Evolutionary conservation across 2,113 vertebrate species (phyloP).

Genomic region (Tauraco erythrolophus): DNA sequence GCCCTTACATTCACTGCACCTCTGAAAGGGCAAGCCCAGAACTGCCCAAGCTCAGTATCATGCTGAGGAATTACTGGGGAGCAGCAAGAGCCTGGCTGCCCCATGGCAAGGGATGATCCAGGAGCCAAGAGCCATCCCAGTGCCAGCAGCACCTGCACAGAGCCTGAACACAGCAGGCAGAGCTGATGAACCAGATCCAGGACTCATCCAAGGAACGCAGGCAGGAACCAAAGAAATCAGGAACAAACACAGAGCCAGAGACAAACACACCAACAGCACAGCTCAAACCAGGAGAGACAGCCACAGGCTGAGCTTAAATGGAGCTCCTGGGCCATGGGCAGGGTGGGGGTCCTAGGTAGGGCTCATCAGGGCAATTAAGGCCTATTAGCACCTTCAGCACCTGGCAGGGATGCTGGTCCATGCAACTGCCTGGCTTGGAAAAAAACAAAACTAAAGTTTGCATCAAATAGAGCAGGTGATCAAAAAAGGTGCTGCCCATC

Average conservation of each 20-base stretch:
- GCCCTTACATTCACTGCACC: background rate
- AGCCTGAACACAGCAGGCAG: background rate
- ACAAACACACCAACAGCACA: background rate
- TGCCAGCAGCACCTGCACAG: rapidly evolving
- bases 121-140: background rate
- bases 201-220: background rate
- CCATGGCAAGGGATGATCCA: background rate
- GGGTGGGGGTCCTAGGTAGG: background rate
- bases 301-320: background rate
- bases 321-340: background rate
- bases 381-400: background rate
- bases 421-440: background rate
- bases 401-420: background rate
- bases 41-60: background rate
- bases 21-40: background rate
- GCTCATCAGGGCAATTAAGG: background rate
- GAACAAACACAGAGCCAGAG: background rate
- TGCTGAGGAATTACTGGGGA: background rate
- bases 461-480: background rate
- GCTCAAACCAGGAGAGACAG: rapidly evolving
- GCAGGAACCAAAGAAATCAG: background rate
- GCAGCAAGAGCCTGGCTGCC: background rate
- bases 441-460: background rate
- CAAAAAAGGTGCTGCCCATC: background rate
- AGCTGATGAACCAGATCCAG: background rate